Evolutionary conservation across 2,113 vertebrate species (phyloP).

Genomic region (Smithornis capensis): DNA sequence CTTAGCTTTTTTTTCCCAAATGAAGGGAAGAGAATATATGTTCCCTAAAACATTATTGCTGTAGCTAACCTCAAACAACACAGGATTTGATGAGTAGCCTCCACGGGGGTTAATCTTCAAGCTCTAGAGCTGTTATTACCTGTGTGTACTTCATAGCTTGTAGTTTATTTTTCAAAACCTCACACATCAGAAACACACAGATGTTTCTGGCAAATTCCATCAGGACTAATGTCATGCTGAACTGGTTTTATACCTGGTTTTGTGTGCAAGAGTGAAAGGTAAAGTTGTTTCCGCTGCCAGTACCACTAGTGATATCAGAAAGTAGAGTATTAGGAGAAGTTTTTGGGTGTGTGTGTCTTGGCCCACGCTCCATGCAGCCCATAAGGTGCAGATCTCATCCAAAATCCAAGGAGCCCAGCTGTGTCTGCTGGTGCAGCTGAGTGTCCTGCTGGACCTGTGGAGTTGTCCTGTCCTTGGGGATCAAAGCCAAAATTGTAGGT

Average conservation of each 20-base stretch:
- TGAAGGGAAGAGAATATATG: background rate
- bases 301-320: background rate
- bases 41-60: background rate
- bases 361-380: rapidly evolving
- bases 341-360: background rate
- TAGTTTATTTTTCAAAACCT: background rate
- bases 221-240: rapidly evolving
- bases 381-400: background rate
- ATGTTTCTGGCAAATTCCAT: background rate
- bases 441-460: background rate
- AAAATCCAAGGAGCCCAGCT: background rate
- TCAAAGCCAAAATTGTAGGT: background rate
- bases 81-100: background rate
- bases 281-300: background rate
- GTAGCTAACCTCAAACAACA: background rate
- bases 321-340: background rate
- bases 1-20: background rate
- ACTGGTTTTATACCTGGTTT: background rate
- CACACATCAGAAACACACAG: background rate
- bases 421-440: background rate
- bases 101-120: background rate
- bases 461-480: background rate
- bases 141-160: background rate
- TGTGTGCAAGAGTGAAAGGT: background rate
- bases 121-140: background rate